phyloP scores from a whole-genome alignment of 2,113 vertebrate genomes.

The Excalfactoria chinensis region DNA sequence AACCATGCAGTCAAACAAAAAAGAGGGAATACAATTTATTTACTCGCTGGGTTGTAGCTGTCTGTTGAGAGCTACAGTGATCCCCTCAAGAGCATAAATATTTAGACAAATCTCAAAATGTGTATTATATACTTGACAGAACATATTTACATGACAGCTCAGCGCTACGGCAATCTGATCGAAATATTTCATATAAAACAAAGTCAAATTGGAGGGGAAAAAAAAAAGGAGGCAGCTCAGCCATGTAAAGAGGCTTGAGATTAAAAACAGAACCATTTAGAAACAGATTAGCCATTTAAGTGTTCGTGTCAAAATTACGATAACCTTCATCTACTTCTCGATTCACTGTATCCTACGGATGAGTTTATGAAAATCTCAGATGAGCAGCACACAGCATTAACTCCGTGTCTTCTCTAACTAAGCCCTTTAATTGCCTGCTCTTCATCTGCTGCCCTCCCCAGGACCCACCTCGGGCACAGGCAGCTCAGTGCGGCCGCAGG shows the following conservation, averaged over 20 bases:
- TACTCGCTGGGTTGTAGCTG: conserved; percentile 63
- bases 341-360: not conserved
- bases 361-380: not conserved
- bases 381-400: not conserved
- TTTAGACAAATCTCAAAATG: conserved; percentile 79
- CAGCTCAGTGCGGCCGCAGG: fast-evolving
- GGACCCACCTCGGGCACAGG: fast-evolving
- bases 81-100: conserved; percentile 76
- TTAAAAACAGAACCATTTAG: conserved; percentile 53
- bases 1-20: conserved; percentile 12
- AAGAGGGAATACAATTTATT: conserved; percentile 69
- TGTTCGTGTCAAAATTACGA: not conserved
- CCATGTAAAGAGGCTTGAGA: conserved; percentile 55
- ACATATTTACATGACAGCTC: conserved; percentile 73
- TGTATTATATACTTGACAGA: conserved; percentile 75
- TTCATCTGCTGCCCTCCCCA: not conserved
- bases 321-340: conserved; percentile 23
- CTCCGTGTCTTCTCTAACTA: not conserved
- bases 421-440: not conserved
- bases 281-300: conserved; percentile 43
- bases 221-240: conserved; percentile 42
- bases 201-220: conserved; percentile 51
- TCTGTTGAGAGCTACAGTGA: conserved; percentile 60
- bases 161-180: conserved; percentile 75
- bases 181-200: conserved; percentile 75